Percentiles rank a stretch among this genome's conserved stretches.
phyloP scores from a whole-genome alignment of 2,888 invertebrate species.

The Cinara cedri region DNA sequence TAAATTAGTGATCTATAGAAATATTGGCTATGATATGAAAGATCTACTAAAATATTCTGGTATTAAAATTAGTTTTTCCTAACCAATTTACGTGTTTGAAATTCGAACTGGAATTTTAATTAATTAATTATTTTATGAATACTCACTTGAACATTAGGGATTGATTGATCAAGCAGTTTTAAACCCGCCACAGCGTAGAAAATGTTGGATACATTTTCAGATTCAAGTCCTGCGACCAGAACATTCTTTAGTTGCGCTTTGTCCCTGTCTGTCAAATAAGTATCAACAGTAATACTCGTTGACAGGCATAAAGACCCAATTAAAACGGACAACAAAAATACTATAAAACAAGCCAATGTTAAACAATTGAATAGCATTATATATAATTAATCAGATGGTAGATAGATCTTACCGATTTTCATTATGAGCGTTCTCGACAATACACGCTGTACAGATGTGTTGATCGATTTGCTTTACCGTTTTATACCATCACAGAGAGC shows the following conservation, averaged over 20 bases:
- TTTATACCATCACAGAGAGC: conserved; percentile 19
- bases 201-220: conserved; percentile 69
- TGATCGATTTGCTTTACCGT: background rate
- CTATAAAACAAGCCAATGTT: background rate
- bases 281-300: conserved; percentile 58
- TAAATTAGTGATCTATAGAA: no score
- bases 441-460: conserved; percentile 6
- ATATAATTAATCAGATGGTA: background rate
- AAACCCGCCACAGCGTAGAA: conserved; percentile 79
- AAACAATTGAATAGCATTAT: background rate
- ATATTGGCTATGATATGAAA: no score
- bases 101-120: no score
- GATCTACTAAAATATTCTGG: no score
- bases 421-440: conserved; percentile 2
- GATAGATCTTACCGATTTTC: conserved; percentile 26
- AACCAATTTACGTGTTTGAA: no score
- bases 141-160: conserved; percentile 68
- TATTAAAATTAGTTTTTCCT: no score
- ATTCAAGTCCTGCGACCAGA: conserved; percentile 59
- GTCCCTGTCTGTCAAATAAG: conserved; percentile 60
- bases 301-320: conserved; percentile 26
- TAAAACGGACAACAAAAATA: conserved; percentile 22
- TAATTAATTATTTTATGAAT: no score
- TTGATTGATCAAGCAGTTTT: conserved; percentile 70
- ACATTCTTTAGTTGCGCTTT: conserved; percentile 60